Conservation (phyloP, 2,797 vertebrate species). For the Sebastiscus albofasciatus region DNA sequence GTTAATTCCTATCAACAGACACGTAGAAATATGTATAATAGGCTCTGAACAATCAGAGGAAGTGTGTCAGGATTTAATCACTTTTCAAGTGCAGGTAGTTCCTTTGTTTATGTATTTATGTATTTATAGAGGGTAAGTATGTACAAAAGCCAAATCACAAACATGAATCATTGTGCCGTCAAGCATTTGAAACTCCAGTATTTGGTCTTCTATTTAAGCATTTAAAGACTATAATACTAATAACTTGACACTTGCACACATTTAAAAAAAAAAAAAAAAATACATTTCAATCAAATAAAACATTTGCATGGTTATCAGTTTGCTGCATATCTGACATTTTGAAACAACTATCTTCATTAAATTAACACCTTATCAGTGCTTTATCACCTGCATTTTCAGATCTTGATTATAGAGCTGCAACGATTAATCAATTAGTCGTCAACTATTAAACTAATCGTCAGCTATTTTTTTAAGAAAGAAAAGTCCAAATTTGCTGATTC, state of each 20-base stretch:
- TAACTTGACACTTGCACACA: neutral
- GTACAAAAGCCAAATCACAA: slow-evolving; percentile 11
- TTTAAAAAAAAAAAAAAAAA: neutral
- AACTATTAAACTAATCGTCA: too few relatives aligned
- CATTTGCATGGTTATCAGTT: neutral
- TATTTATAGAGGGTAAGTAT: neutral
- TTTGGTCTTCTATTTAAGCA: neutral
- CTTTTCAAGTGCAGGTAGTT: neutral
- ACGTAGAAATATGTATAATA: slow-evolving; percentile 1
- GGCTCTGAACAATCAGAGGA: slow-evolving; percentile 39
- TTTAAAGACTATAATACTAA: neutral
- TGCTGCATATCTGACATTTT: neutral
- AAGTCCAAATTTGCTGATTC: too few relatives aligned
- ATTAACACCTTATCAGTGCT: neutral
- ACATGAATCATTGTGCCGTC: neutral
- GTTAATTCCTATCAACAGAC: slow-evolving; percentile 84
- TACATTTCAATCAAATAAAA: neutral
- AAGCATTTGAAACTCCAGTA: neutral
- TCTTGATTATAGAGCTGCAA: neutral
- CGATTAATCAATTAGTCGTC: too few relatives aligned
- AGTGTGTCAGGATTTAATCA: slow-evolving; percentile 19
- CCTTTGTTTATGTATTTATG: neutral
- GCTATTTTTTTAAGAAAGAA: too few relatives aligned
- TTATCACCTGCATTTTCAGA: neutral
- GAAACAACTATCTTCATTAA: neutral